A percentile compares a stretch with the other conserved stretches of the same genome.
phyloP scores from a whole-genome alignment of 2,888 invertebrate species.

The Spodoptera exigua region DNA sequence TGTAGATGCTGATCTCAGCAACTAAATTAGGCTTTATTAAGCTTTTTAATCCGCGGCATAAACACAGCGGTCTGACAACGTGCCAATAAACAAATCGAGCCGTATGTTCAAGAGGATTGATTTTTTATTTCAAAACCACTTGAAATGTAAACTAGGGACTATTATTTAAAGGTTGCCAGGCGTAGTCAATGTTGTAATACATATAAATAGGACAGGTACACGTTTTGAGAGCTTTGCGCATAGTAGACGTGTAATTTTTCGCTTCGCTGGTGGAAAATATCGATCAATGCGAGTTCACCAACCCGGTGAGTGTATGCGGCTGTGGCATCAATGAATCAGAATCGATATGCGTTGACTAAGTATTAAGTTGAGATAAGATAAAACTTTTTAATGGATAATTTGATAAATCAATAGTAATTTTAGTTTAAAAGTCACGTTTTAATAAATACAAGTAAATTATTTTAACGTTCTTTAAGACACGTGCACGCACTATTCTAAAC shows the following conservation, averaged over 20 bases:
- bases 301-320: constrained; percentile 21
- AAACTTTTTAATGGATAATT: background rate
- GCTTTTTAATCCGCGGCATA: constrained; percentile 26
- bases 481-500: no score
- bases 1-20: constrained; percentile 19
- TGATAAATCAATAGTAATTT: background rate
- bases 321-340: constrained; percentile 13
- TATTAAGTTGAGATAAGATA: constrained; percentile 11
- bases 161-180: constrained; percentile 45
- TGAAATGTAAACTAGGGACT: constrained; percentile 25
- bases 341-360: constrained; percentile 7
- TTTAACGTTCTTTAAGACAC: background rate
- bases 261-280: constrained; percentile 41
- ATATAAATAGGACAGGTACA: constrained; percentile 40
- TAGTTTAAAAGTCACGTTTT: no score
- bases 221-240: constrained; percentile 13
- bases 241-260: constrained; percentile 41
- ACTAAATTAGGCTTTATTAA: constrained; percentile 40
- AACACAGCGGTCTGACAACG: constrained; percentile 43
- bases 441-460: background rate
- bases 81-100: constrained; percentile 47
- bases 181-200: constrained; percentile 30
- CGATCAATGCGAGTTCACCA: constrained; percentile 38
- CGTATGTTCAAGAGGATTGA: constrained; percentile 21
- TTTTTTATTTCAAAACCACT: constrained; percentile 46